These are phyloP conservation scores for Lepidurus arcticus DNA, from an alignment of 1,140 invertebrate genomes.

Conservation along the genomic window DNA sequence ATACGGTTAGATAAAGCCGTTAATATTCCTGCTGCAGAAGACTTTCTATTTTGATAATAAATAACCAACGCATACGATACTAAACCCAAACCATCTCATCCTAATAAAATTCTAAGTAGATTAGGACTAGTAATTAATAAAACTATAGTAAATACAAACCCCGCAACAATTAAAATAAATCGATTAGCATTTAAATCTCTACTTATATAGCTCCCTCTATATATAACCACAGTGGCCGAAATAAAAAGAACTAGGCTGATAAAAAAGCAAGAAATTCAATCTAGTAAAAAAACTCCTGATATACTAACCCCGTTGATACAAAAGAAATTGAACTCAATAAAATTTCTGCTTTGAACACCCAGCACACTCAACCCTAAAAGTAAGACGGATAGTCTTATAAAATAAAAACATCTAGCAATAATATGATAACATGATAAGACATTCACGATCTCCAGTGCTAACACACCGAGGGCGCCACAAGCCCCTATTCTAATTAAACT, in stretches of 20 bases:
- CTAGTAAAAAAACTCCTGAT: constrained; percentile 5
- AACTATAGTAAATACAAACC: constrained; percentile 62
- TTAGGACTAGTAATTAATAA: constrained; percentile 60
- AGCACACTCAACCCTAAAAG: neutral
- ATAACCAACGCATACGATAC: constrained; percentile 61
- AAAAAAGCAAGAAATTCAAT: constrained; percentile 27
- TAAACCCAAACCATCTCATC: constrained; percentile 61
- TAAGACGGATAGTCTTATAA: neutral
- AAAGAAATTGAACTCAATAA: constrained; percentile 24
- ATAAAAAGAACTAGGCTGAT: constrained; percentile 47
- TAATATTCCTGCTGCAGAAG: constrained; percentile 56
- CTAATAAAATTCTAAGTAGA: constrained; percentile 61
- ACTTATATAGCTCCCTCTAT: constrained; percentile 55
- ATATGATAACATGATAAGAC: neutral
- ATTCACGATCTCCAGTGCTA: neutral
- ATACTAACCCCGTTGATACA: neutral
- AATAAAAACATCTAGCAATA: neutral
- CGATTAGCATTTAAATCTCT: constrained; percentile 49
- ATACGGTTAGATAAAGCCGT: constrained; percentile 57
- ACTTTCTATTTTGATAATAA: constrained; percentile 57
- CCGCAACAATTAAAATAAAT: constrained; percentile 54
- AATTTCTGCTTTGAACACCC: neutral
- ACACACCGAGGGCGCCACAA: constrained; percentile 30
- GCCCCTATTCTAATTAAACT: constrained; percentile 30
- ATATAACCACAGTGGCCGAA: constrained; percentile 56